Evolutionary conservation across 2,113 vertebrate genomes (phyloP), one percentile per base, ranked within the genome.

Genomic region (Phyllopteryx taeniolatus): DNA sequence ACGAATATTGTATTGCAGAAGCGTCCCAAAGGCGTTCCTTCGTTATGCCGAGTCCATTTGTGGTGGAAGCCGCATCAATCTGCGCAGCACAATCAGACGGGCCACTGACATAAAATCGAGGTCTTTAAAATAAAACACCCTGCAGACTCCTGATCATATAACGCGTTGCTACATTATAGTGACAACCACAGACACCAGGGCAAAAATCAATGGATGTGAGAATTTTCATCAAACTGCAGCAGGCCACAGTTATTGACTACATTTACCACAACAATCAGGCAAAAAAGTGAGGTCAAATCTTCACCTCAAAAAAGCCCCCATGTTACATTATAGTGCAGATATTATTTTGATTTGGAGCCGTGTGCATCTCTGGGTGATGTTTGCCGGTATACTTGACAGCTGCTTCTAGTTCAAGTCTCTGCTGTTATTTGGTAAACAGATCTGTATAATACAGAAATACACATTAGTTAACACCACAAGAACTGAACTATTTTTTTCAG

Each of bases 1-100:
- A 66, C 64, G 31, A 44, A 66, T 65, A 65, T 44, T 65, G 42
- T 65, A n/a, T 22, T 44, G 63, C 42, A 43, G 9, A 44, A 65
- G 42, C 12, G 4, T 15, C 43, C 43, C 63, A 27, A 12, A 27
- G 43, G 64, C 64, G 14, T 2, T 66, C 14, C 64, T 66, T 47
- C 7, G 64, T 66, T 47, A 31, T 31, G 64, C 44, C 31, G 39
- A 17, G 44, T 49, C 64, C 22, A 47, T 66, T 66, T 47, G 64
- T 17, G 43, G 22, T 31, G 44, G 22, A 47, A 22, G 43, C n/a
- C 42, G 14, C 64, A 47, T 66, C 64, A 66, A 47, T 66, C 22
- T 31, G 14, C 7, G 13, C 7, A 9, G 64, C 64, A 47, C 64
- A 47, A 46, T 66, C 64, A 66, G 43, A 6, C 43, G 22, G 19